Conservation (phyloP, 2,888 invertebrate species). For the Erebia palarica region DNA sequence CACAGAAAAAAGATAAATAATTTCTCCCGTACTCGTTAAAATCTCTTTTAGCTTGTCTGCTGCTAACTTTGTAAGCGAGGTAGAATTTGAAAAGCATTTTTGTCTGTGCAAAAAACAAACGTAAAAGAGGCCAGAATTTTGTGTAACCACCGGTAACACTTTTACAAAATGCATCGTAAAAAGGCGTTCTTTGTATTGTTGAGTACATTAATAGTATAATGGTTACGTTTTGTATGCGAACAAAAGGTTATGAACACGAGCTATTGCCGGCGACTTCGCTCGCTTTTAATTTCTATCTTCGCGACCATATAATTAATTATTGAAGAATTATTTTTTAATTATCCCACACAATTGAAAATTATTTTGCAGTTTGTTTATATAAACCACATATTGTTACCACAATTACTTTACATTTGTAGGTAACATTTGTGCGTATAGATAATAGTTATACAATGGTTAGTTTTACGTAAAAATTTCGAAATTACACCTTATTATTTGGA, state of each 20-base stretch:
- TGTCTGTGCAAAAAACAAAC: background rate
- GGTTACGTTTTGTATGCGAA: background rate
- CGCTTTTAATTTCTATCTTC: background rate
- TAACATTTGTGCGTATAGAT: no score
- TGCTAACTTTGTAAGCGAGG: slow-evolving; percentile 11
- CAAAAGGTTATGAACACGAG: background rate
- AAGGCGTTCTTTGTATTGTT: slow-evolving; percentile 1
- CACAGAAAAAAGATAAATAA: slow-evolving; percentile 15
- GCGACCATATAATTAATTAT: no score
- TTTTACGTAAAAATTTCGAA: no score
- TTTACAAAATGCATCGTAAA: slow-evolving; percentile 9
- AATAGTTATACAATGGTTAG: no score
- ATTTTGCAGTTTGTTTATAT: no score
- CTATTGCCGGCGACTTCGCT: background rate
- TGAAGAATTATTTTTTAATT: no score
- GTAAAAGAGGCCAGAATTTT: slow-evolving; percentile 15
- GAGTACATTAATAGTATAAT: background rate
- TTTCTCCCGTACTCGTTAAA: slow-evolving; percentile 10
- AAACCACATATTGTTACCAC: no score
- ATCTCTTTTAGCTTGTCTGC: slow-evolving; percentile 5
- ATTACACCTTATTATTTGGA: no score
- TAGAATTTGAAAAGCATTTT: slow-evolving; percentile 17
- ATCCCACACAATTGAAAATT: no score
- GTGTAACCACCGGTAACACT: slow-evolving; percentile 13
- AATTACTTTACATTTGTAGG: no score